Evolutionary conservation across 2,888 invertebrate species (phyloP).

Genomic region (Latrodectus hesperus): DNA sequence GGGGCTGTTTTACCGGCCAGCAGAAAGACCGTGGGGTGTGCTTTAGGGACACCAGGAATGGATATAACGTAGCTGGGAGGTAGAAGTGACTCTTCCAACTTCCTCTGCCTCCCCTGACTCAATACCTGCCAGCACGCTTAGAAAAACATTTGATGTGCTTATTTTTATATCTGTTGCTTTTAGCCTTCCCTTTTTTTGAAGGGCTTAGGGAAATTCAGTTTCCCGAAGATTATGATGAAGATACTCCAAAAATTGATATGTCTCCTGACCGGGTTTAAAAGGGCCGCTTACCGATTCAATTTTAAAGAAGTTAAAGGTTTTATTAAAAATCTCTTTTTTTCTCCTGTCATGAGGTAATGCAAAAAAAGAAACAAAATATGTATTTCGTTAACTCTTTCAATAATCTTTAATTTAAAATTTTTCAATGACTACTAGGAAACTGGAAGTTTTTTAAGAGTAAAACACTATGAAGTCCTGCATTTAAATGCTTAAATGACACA

Average conservation of each 20-base stretch:
- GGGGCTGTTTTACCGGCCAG: slow-evolving; percentile 27
- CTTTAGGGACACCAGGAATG: slow-evolving; percentile 4
- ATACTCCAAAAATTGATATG: background rate
- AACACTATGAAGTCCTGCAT: too few relatives aligned
- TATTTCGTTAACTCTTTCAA: too few relatives aligned
- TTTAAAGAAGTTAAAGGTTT: background rate
- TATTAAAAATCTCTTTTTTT: background rate
- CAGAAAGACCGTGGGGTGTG: slow-evolving; percentile 16
- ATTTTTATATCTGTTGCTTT: background rate
- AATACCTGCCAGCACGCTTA: background rate
- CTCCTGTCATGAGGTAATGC: too few relatives aligned
- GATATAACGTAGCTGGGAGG: background rate
- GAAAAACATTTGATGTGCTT: background rate
- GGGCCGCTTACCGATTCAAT: background rate
- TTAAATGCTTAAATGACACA: too few relatives aligned
- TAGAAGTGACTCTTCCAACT: slow-evolving; percentile 1
- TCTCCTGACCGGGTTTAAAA: background rate
- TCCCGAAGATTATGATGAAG: too few relatives aligned
- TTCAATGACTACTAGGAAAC: too few relatives aligned
- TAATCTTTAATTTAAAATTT: too few relatives aligned
- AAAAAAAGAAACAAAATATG: too few relatives aligned
- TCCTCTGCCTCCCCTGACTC: background rate
- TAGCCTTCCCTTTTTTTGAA: too few relatives aligned
- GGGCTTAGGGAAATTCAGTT: too few relatives aligned
- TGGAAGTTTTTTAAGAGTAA: too few relatives aligned